These are phyloP conservation scores for Oncorhynchus masou DNA, from an alignment of 2,113 vertebrate species.

Conservation along the genomic window DNA sequence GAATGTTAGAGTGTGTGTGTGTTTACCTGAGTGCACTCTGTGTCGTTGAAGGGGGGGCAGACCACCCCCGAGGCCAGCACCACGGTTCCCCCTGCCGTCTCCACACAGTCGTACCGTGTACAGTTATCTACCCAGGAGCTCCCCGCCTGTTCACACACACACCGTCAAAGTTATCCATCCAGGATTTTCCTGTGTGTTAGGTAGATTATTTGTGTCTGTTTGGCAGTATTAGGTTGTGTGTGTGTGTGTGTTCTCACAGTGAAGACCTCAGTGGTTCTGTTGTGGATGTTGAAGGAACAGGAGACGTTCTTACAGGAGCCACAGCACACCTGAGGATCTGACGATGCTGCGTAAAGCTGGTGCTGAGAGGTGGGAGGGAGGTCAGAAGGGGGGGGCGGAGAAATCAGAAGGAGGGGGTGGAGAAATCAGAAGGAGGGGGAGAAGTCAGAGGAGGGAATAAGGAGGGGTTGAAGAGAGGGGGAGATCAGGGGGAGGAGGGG, in stretches of 20 bases:
- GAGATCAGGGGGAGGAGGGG: too few relatives aligned
- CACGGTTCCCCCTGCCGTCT: slow-evolving; percentile 80
- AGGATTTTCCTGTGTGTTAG: background rate
- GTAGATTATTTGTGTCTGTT: background rate
- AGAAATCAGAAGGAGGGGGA: too few relatives aligned
- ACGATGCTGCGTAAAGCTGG: slow-evolving; percentile 83
- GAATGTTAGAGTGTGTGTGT: too few relatives aligned
- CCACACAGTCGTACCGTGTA: slow-evolving; percentile 86
- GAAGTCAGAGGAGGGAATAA: too few relatives aligned
- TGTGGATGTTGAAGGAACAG: slow-evolving; percentile 83
- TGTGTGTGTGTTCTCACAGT: slow-evolving; percentile 68
- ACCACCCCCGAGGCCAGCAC: slow-evolving; percentile 84
- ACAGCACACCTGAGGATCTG: slow-evolving; percentile 86
- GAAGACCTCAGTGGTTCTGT: slow-evolving; percentile 80
- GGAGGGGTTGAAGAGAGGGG: too few relatives aligned
- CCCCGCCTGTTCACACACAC: slow-evolving; percentile 76
- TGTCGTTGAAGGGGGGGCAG: slow-evolving; percentile 94
- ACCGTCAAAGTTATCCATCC: background rate
- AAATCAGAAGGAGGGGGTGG: too few relatives aligned
- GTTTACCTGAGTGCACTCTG: slow-evolving; percentile 90
- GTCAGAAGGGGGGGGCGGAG: too few relatives aligned
- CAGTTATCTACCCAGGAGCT: slow-evolving; percentile 93
- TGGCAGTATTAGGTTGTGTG: background rate
- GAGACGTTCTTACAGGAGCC: slow-evolving; percentile 90
- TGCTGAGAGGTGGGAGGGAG: slow-evolving; percentile 70